Conservation (phyloP, 2,888 invertebrate genomes). For the Scaptomyza cyrtandrae region DNA sequence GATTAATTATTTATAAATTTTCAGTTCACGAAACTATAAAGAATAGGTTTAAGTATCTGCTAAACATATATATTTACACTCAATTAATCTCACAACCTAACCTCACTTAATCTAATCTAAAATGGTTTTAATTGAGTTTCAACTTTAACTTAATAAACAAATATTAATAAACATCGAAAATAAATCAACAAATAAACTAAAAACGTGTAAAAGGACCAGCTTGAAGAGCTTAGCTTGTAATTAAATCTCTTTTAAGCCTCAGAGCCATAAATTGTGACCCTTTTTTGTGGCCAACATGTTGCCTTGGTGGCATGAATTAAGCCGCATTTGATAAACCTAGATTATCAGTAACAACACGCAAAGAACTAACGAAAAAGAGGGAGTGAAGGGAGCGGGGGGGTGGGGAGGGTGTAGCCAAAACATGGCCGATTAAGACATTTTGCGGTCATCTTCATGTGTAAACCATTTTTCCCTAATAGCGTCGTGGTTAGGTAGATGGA, state of each 20-base stretch:
- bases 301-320: conserved; percentile 7
- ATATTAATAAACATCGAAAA: neutral
- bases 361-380: conserved; percentile 1
- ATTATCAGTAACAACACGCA: conserved; percentile 14
- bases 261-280: conserved; percentile 47
- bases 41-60: neutral
- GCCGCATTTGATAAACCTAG: conserved; percentile 43
- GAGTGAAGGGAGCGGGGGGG: too few species aligned
- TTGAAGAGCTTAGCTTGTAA: conserved; percentile 25
- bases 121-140: neutral
- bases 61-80: neutral
- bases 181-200: neutral
- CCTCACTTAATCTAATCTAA: neutral
- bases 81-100: neutral
- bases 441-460: conserved; percentile 56
- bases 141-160: neutral
- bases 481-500: too few species aligned
- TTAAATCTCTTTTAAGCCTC: conserved; percentile 46
- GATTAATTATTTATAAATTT: neutral
- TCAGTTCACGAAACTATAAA: neutral
- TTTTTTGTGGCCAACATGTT: conserved; percentile 14
- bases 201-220: neutral
- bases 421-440: conserved; percentile 71
- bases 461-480: too few species aligned
- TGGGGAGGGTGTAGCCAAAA: conserved; percentile 2